Percentiles rank a stretch among this genome's conserved stretches.
These are phyloP conservation scores for Lepeophtheirus salmonis DNA, from an alignment of 1,140 invertebrate genomes.

Conservation along the genomic window DNA sequence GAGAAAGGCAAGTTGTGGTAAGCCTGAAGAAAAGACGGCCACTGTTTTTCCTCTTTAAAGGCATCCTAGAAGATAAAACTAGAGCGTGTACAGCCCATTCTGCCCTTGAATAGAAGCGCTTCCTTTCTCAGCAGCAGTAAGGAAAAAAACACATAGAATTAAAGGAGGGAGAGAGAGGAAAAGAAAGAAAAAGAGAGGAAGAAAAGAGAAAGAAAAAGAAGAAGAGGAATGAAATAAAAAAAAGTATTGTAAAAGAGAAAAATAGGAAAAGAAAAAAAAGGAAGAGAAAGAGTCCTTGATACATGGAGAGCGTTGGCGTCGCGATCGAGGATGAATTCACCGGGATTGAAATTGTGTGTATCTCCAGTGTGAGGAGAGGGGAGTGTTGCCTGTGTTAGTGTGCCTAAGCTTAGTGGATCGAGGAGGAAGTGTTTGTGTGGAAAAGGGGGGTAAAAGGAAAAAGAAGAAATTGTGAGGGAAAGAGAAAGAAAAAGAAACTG, in stretches of 20 bases:
- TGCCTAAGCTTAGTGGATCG: background rate
- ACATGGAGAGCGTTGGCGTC: background rate
- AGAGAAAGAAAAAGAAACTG: constrained; percentile 8
- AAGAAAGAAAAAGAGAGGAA: background rate
- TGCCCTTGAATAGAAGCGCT: too few species aligned
- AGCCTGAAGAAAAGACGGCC: too few species aligned
- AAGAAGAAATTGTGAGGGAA: background rate
- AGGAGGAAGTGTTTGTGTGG: background rate
- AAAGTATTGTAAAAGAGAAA: background rate
- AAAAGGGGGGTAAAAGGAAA: background rate
- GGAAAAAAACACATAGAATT: background rate
- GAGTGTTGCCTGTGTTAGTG: too few species aligned
- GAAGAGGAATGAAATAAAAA: background rate
- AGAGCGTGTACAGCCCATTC: too few species aligned
- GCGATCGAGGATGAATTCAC: constrained; percentile 14
- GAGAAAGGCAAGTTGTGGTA: too few species aligned
- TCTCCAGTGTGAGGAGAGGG: too few species aligned
- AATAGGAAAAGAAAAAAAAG: background rate
- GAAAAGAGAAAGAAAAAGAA: background rate
- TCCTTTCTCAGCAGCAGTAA: background rate
- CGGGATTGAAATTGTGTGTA: background rate
- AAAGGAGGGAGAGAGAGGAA: background rate
- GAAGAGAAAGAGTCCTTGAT: background rate
- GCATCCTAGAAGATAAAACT: too few species aligned
- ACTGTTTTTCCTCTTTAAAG: too few species aligned